Conservation (phyloP, 1,140 invertebrate species). For the Diploscapter pachys region DNA sequence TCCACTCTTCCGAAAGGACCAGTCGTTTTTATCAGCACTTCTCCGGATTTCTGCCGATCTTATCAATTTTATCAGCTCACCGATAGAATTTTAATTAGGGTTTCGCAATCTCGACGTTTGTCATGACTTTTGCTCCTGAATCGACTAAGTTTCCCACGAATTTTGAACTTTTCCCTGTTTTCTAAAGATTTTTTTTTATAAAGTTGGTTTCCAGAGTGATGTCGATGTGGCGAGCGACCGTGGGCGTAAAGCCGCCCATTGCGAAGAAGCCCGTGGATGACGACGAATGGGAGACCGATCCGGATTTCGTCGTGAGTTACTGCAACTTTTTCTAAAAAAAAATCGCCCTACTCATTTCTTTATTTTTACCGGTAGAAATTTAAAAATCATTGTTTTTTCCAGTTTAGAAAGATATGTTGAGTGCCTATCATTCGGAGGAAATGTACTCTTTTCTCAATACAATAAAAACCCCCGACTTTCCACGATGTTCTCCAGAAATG, state of each 20-base stretch:
- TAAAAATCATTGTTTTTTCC: too few species aligned
- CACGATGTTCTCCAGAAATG: neutral
- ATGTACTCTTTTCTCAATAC: neutral
- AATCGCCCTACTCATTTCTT: conserved; percentile 7
- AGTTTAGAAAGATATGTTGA: too few species aligned
- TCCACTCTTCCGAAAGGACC: too few species aligned
- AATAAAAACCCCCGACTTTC: neutral
- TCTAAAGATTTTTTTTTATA: neutral
- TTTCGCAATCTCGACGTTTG: too few species aligned
- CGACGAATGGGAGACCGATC: conserved; percentile 65
- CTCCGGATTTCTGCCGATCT: too few species aligned
- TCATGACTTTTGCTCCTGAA: too few species aligned
- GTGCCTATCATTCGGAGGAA: neutral
- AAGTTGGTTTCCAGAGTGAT: neutral
- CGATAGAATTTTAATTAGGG: too few species aligned
- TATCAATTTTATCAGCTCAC: too few species aligned
- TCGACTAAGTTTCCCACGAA: too few species aligned
- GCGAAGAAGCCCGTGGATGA: conserved; percentile 36
- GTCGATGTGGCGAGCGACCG: conserved; percentile 29
- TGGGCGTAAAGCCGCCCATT: conserved; percentile 23
- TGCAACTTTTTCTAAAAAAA: conserved; percentile 16
- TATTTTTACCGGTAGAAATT: neutral
- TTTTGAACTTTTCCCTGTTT: neutral
- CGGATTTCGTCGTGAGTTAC: conserved; percentile 62
- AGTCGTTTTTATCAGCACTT: too few species aligned